Conservation (phyloP, 2,113 vertebrate species). For the Athene cunicularia region DNA sequence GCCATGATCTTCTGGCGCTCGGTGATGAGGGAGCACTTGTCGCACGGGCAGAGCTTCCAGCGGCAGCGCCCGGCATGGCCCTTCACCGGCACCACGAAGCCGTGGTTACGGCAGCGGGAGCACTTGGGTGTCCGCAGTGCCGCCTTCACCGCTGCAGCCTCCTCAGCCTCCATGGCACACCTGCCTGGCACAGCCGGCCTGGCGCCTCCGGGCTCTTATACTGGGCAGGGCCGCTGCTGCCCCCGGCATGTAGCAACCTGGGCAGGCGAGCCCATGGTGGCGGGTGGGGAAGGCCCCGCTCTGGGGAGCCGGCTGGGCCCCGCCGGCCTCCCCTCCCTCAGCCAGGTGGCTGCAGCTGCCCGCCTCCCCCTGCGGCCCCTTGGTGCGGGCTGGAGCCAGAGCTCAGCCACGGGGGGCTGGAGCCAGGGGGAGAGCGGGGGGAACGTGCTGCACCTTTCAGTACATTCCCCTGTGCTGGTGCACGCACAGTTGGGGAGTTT, state of each 20-base stretch:
- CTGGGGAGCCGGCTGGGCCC: background rate
- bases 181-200: accelerated
- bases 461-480: accelerated
- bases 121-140: slow-evolving; percentile 77
- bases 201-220: background rate
- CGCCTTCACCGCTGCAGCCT: background rate
- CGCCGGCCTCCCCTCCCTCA: background rate
- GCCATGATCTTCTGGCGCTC: slow-evolving; percentile 85
- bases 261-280: background rate
- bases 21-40: slow-evolving; percentile 82
- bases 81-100: slow-evolving; percentile 80
- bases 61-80: slow-evolving; percentile 81
- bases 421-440: background rate
- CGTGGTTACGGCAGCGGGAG: slow-evolving; percentile 85
- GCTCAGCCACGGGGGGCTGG: background rate
- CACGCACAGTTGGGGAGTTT: too few relatives aligned
- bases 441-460: accelerated
- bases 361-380: background rate
- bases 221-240: background rate
- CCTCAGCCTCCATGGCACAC: background rate
- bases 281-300: background rate
- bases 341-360: background rate
- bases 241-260: background rate
- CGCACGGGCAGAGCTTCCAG: slow-evolving; percentile 81
- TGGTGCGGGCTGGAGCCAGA: background rate